Percentiles rank a stretch among this genome's conserved stretches.
Conservation (phyloP, 2,797 vertebrate species). For the Pseudochirops corinnae region DNA sequence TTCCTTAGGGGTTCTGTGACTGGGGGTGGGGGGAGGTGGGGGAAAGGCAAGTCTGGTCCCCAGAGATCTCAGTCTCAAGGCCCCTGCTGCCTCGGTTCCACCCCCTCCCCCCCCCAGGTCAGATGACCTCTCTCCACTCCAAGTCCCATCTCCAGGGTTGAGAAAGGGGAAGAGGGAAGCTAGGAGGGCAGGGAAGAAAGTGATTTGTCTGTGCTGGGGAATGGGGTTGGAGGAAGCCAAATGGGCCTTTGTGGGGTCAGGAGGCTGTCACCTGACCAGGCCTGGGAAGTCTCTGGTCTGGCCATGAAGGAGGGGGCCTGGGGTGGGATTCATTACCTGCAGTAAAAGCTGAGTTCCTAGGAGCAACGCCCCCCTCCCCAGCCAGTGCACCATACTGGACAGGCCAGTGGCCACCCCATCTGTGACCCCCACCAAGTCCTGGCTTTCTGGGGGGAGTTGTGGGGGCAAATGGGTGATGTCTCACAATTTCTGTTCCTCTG, state of each 20-base stretch:
- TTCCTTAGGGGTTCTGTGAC: not conserved
- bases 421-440: no score
- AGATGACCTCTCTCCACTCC: not conserved
- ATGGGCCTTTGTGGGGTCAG: not conserved
- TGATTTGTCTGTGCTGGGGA: not conserved
- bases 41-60: not conserved
- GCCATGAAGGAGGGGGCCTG: not conserved
- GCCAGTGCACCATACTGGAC: not conserved
- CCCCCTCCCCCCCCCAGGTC: no score
- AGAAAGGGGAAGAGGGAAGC: not conserved
- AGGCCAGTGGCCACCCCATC: not conserved
- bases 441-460: not conserved
- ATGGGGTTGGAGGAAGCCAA: not conserved
- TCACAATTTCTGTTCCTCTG: not conserved
- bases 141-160: not conserved
- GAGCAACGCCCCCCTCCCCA: not conserved
- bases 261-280: not conserved
- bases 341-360: not conserved
- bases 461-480: not conserved
- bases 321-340: not conserved
- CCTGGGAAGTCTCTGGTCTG: not conserved
- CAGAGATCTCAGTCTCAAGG: no score
- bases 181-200: not conserved
- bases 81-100: no score
- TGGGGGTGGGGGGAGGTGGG: not conserved